Conservation (phyloP, 2,797 vertebrate species). For the Tangara arthus region DNA sequence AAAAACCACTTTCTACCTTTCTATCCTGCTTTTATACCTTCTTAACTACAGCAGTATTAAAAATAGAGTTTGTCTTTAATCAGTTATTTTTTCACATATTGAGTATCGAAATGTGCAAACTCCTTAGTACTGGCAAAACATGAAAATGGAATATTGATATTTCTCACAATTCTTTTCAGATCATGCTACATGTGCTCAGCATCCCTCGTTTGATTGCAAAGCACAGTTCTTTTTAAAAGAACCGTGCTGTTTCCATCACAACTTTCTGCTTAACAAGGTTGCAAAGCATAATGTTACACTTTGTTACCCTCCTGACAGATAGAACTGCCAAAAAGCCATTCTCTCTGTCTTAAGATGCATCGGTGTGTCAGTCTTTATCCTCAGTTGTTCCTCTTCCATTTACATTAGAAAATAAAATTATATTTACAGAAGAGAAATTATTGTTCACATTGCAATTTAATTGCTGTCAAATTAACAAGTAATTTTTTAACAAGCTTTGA, state of each 20-base stretch:
- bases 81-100: background rate
- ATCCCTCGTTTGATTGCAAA: background rate
- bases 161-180: background rate
- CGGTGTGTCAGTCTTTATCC: background rate
- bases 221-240: background rate
- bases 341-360: background rate
- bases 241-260: background rate
- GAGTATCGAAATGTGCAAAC: background rate
- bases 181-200: background rate
- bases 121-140: background rate
- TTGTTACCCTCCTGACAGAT: slow-evolving; percentile 11
- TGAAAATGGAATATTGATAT: background rate
- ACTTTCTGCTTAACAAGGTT: slow-evolving; percentile 16
- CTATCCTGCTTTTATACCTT: background rate
- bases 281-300: background rate
- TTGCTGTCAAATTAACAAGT: slow-evolving; percentile 39
- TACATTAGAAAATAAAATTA: background rate
- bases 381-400: background rate
- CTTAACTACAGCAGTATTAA: background rate
- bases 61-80: background rate
- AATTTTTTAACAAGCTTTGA: slow-evolving; percentile 31
- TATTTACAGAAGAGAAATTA: slow-evolving; percentile 38
- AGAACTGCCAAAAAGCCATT: background rate
- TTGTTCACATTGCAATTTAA: slow-evolving; percentile 48
- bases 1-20: background rate